Evolutionary conservation across 2,797 vertebrate genomes (phyloP).

Genomic region (Octomys mimax): DNA sequence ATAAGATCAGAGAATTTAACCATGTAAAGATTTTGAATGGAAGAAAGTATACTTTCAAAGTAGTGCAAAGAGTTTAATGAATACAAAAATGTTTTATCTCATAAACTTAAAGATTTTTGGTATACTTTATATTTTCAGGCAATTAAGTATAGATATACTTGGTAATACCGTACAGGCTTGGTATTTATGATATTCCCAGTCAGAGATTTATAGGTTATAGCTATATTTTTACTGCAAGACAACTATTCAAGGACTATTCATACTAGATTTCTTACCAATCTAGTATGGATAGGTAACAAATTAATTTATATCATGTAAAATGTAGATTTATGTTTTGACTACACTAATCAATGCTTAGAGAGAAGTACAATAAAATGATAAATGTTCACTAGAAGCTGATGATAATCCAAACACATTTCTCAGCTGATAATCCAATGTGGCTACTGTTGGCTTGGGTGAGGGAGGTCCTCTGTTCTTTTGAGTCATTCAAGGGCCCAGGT

Average conservation of each 20-base stretch:
- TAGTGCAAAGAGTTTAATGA: background rate
- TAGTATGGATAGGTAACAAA: background rate
- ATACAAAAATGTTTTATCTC: background rate
- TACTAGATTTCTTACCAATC: background rate
- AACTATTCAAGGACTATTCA: background rate
- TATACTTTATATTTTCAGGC: conserved; percentile 27
- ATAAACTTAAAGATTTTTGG: background rate
- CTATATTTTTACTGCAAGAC: background rate
- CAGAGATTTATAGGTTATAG: background rate
- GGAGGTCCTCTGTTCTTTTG: background rate
- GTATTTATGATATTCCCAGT: background rate
- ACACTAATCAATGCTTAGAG: background rate
- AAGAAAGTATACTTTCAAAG: conserved; percentile 21
- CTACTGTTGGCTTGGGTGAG: background rate
- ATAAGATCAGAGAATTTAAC: background rate
- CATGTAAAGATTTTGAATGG: background rate
- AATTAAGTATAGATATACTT: conserved; percentile 16
- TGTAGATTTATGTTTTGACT: background rate
- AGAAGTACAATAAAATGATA: background rate
- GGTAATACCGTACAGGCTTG: conserved; percentile 6
- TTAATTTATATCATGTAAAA: background rate
- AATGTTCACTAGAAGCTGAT: background rate
- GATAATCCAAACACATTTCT: background rate
- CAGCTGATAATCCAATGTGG: background rate
- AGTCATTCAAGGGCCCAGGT: background rate